Evolutionary conservation across 2,113 vertebrate species (phyloP), one percentile per base, ranked within the genome.

Genomic region (Grallaria varia): DNA sequence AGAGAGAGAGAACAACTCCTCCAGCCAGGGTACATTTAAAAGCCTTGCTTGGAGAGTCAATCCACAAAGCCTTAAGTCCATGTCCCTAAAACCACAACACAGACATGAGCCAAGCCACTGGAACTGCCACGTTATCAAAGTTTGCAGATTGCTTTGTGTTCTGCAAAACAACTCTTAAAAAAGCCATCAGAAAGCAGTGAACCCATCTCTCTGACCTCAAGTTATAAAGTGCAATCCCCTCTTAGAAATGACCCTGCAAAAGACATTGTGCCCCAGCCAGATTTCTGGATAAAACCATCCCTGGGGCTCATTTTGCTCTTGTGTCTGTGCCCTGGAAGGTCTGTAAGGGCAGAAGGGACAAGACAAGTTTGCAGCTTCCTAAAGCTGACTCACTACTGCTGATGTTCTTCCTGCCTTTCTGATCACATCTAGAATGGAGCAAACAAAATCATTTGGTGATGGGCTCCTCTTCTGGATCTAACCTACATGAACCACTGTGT

Each of bases 101-200:
- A 78, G 49, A n/a, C 55, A 89, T 6, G 30, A 93, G 45, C 47
- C 93, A 94, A 89, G 67, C 73, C 75, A 91, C 76, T 35, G 83
- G 94, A 94, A 85, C 90, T 88, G 95, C 64, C 3, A 93, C 3
- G 56, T 95, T 96, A 96, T 94, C 96, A 67, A 92, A 94, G 90
- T 81, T 94, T 91, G 67, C 49, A 95, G 97, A 97, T 92, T 95
- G 91, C 91, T 87, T 97, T 97, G 92, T 93, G 93, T 95, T 97
- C 85, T 78, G 84, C 40, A 78, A 89, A 97, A 89, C 45, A 45
- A 22, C 58, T 89, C 95, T 87, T 69, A 63, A 79, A 96, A 95
- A 97, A 97, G 93, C 96, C 96, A 98, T 98, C 88, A 98, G 96
- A 94, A 98, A 96, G 17, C 92, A 97, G 83, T 90, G 96, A 95